A percentile compares a stretch with the other conserved stretches of the same genome.
Conservation (phyloP, 35 echinoderm and acorn worm genomes). For the Diadema setosum region DNA sequence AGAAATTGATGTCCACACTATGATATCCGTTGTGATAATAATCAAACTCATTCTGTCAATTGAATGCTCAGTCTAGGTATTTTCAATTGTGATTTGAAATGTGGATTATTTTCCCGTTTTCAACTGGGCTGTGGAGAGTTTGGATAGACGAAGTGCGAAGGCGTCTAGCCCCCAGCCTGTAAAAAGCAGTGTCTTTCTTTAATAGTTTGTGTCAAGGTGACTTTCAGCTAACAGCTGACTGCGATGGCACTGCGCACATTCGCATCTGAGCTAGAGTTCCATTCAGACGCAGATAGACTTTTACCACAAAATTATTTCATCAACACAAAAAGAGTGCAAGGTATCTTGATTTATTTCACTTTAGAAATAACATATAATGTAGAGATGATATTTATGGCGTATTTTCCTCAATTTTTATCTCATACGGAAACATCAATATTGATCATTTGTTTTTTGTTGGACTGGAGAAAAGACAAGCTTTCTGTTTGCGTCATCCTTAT, state of each 20-base stretch:
- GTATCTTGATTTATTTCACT: neutral
- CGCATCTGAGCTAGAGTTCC: neutral
- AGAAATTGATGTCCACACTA: too few species aligned
- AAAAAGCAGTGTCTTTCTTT: neutral
- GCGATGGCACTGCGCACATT: neutral
- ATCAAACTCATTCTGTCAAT: neutral
- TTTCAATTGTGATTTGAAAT: neutral
- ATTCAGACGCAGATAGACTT: neutral
- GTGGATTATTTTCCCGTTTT: neutral
- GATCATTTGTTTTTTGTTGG: too few species aligned
- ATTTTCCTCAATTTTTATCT: too few species aligned
- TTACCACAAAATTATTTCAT: too few species aligned
- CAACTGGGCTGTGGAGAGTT: too few species aligned
- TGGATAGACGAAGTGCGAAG: neutral
- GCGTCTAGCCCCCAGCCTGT: neutral
- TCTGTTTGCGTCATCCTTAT: too few species aligned
- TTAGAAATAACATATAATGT: neutral
- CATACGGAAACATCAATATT: too few species aligned
- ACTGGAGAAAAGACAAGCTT: too few species aligned
- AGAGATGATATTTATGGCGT: neutral
- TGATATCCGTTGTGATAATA: neutral
- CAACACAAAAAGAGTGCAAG: too few species aligned
- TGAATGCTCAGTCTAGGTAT: neutral
- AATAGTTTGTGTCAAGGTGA: neutral
- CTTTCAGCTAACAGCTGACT: neutral